Evolutionary conservation across 2,888 invertebrate genomes (phyloP).

Genomic region (Drosophila mimetica): DNA sequence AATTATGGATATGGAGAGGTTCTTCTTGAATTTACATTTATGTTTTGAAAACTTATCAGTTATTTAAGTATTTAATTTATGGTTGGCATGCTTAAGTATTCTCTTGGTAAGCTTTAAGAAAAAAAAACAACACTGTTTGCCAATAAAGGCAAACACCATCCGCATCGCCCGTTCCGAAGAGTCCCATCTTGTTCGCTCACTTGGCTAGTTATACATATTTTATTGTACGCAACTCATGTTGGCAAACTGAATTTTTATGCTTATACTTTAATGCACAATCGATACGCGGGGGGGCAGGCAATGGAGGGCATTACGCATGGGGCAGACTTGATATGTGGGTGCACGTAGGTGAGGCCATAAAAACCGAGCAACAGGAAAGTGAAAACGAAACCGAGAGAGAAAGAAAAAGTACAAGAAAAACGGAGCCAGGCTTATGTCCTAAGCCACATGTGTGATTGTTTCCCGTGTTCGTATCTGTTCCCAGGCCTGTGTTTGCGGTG

Average conservation of each 20-base stretch:
- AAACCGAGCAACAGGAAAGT: constrained; percentile 33
- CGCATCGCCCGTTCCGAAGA: neutral
- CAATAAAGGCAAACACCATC: constrained; percentile 40
- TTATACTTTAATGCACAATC: constrained; percentile 65
- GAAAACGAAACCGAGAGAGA: constrained; percentile 12
- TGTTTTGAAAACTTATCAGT: constrained; percentile 5
- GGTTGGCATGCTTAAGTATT: constrained; percentile 15
- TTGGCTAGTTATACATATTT: constrained; percentile 49
- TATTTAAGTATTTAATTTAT: constrained; percentile 10
- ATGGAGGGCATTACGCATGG: constrained; percentile 2
- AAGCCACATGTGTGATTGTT: constrained; percentile 40
- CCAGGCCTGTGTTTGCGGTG: constrained; percentile 38
- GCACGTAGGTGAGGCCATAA: constrained; percentile 50
- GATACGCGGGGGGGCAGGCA: constrained; percentile 41
- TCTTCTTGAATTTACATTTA: constrained; percentile 23
- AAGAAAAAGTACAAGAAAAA: no score
- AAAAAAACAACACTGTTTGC: constrained; percentile 22
- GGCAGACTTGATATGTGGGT: constrained; percentile 43
- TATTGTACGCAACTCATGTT: constrained; percentile 48
- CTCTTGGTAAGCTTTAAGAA: constrained; percentile 7
- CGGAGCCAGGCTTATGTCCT: constrained; percentile 41
- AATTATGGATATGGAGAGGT: constrained; percentile 76
- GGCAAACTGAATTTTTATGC: constrained; percentile 55
- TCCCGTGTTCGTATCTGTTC: constrained; percentile 16
- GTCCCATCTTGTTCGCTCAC: constrained; percentile 12